These are phyloP conservation scores for Cylloceria caligata DNA, from an alignment of 2,888 invertebrate species.

Conservation along the genomic window DNA sequence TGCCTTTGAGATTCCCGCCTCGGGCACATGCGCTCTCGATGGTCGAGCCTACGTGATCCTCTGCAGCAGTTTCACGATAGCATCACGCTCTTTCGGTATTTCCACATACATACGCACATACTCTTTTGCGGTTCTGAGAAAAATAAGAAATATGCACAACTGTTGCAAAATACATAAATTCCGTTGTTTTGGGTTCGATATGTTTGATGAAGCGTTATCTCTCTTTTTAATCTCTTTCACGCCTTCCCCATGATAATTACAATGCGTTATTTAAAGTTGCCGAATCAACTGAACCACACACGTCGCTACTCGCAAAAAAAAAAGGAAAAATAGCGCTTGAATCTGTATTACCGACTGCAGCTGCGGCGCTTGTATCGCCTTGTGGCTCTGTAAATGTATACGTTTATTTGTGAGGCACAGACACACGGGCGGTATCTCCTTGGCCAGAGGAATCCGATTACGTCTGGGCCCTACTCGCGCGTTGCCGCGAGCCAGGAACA, in stretches of 20 bases:
- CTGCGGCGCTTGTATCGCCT: background rate
- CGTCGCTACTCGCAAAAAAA: background rate
- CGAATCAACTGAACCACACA: background rate
- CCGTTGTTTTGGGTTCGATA: background rate
- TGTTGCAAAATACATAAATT: slow-evolving; percentile 12
- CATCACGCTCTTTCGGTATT: slow-evolving; percentile 24
- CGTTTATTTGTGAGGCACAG: background rate
- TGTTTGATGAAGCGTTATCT: background rate
- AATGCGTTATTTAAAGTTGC: background rate
- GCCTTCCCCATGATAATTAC: background rate
- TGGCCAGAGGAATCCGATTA: slow-evolving; percentile 62
- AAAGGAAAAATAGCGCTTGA: background rate
- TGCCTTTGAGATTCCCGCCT: slow-evolving; percentile 38
- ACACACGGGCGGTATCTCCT: slow-evolving; percentile 23
- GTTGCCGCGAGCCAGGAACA: slow-evolving; percentile 44
- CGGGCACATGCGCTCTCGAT: slow-evolving; percentile 9
- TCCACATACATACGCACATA: background rate
- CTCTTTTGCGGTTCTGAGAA: background rate
- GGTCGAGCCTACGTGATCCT: slow-evolving; percentile 10
- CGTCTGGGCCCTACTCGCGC: slow-evolving; percentile 48
- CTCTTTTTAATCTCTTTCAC: no score
- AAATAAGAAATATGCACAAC: background rate
- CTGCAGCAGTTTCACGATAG: background rate
- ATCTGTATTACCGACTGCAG: slow-evolving; percentile 24
- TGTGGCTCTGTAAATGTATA: slow-evolving; percentile 1